phyloP scores from a whole-genome alignment of 2,113 vertebrate species.

The Morone saxatilis region DNA sequence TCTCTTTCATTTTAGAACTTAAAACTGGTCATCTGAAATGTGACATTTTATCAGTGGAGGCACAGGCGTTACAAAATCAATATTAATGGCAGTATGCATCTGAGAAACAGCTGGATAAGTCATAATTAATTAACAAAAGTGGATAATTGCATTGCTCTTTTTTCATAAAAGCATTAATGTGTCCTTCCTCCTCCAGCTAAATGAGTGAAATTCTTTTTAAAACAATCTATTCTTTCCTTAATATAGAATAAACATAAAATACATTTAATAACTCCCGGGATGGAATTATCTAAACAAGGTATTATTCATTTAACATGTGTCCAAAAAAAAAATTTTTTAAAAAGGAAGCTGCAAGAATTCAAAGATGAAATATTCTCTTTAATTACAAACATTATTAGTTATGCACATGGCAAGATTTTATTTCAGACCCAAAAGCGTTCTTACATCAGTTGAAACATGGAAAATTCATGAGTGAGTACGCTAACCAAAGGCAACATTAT shows the following conservation, averaged over 20 bases:
- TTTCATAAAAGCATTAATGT: background rate
- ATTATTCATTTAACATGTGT: constrained; percentile 30
- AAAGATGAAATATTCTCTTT: constrained; percentile 66
- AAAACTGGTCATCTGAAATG: background rate
- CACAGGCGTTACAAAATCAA: background rate
- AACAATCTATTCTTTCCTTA: background rate
- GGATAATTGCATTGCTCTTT: background rate
- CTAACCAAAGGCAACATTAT: constrained; percentile 66
- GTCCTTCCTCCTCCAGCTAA: background rate
- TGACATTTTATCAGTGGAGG: background rate
- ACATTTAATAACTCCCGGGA: constrained; percentile 1
- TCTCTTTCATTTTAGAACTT: background rate
- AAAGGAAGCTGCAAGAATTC: constrained; percentile 53
- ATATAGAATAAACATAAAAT: background rate
- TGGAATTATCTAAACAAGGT: constrained; percentile 11
- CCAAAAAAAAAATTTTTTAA: constrained; percentile 1
- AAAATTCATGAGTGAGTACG: constrained; percentile 70
- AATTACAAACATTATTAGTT: constrained; percentile 73
- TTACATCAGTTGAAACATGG: constrained; percentile 77
- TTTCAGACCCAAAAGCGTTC: constrained; percentile 78
- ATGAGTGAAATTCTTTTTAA: background rate
- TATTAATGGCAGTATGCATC: background rate
- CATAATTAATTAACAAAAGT: background rate
- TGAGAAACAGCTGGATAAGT: background rate
- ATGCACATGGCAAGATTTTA: constrained; percentile 69